phyloP scores from a whole-genome alignment of 2,888 invertebrate genomes.

The Iphiclides podalirius region DNA sequence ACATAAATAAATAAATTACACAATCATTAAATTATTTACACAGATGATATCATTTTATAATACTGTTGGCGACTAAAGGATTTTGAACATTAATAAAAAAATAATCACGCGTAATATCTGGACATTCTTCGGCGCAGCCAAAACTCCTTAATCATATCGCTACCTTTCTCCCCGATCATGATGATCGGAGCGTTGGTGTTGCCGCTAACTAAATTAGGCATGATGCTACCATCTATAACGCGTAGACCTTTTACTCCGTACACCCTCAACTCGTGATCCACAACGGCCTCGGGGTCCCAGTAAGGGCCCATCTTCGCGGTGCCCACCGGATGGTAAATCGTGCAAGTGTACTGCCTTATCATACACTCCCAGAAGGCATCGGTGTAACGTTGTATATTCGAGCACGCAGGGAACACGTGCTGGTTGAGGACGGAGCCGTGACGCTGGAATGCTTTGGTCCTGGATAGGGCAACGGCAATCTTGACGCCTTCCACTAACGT shows the following conservation, averaged over 20 bases:
- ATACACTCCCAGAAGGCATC: constrained; percentile 93
- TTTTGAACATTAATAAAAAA: constrained; percentile 36
- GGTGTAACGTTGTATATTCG: constrained; percentile 82
- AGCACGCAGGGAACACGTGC: constrained; percentile 88
- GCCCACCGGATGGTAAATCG: constrained; percentile 92
- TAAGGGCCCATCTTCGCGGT: constrained; percentile 95
- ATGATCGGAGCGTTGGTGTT: constrained; percentile 93
- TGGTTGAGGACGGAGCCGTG: constrained; percentile 86
- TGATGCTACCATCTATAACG: constrained; percentile 92
- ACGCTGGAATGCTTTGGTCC: constrained; percentile 87
- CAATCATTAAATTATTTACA: constrained; percentile 20
- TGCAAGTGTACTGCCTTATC: constrained; percentile 89
- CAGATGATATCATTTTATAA: constrained; percentile 17
- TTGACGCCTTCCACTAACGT: constrained; percentile 92
- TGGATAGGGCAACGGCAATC: constrained; percentile 88
- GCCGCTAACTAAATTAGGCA: constrained; percentile 91
- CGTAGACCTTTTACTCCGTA: constrained; percentile 89
- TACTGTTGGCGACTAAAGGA: constrained; percentile 28
- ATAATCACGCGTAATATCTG: constrained; percentile 59
- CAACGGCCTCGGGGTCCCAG: constrained; percentile 91
- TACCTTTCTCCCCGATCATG: constrained; percentile 94
- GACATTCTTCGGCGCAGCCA: constrained; percentile 84
- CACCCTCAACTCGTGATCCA: constrained; percentile 88
- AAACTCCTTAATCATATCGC: constrained; percentile 92
- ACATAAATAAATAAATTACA: constrained; percentile 21